phyloP scores from a whole-genome alignment of 2,113 vertebrate genomes.

The Hyla sarda region DNA sequence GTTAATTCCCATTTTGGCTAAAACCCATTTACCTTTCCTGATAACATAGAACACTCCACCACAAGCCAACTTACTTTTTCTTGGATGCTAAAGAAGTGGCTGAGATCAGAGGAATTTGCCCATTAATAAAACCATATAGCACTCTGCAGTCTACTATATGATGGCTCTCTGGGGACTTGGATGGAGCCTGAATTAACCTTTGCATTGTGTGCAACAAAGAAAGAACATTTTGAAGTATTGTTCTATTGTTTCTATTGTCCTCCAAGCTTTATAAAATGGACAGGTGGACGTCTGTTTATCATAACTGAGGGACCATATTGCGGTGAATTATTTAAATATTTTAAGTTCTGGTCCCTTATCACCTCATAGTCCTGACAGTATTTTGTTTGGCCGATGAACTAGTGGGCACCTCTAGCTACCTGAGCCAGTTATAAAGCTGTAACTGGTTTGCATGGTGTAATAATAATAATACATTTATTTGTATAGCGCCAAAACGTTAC shows the following conservation, averaged over 20 bases:
- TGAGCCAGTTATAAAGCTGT: too few species aligned
- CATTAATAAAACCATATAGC: constrained; percentile 41
- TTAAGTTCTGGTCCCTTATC: too few species aligned
- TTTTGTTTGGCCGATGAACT: too few species aligned
- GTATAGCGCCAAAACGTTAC: too few species aligned
- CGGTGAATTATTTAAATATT: too few species aligned
- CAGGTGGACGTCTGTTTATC: too few species aligned
- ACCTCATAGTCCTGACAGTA: too few species aligned
- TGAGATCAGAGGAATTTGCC: constrained; percentile 13
- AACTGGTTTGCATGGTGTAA: too few species aligned
- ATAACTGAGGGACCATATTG: too few species aligned
- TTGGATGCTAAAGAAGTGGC: constrained; percentile 19
- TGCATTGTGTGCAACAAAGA: constrained; percentile 18
- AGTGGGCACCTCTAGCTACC: too few species aligned
- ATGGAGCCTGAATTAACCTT: constrained; percentile 38
- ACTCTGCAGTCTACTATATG: neutral
- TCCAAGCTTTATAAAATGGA: neutral
- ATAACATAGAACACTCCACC: constrained; percentile 40
- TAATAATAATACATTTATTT: too few species aligned
- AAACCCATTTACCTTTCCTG: constrained; percentile 54
- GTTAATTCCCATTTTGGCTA: constrained; percentile 59
- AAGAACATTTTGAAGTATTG: constrained; percentile 20
- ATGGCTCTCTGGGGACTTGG: neutral
- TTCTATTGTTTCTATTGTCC: neutral
- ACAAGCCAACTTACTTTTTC: constrained; percentile 42